Conservation (phyloP, 1,140 invertebrate species). For the Conopomorpha cramerella region DNA sequence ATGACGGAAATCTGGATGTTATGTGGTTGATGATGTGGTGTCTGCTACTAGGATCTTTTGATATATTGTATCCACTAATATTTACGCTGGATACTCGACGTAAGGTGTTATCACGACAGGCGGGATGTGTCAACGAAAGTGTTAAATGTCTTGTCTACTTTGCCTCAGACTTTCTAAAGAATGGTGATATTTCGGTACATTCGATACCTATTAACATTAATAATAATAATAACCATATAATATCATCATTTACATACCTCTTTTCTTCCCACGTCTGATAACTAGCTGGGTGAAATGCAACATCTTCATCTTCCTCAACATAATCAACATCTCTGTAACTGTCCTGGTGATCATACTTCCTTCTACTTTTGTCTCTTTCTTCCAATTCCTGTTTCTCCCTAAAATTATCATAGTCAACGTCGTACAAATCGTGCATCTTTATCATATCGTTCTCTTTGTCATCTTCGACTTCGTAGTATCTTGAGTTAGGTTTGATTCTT, state of each 20-base stretch:
- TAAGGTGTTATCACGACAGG: no score
- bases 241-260: conserved; percentile 43
- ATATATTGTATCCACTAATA: no score
- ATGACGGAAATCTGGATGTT: no score
- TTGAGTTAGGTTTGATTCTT: conserved; percentile 28
- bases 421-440: conserved; percentile 41
- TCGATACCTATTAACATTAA: no score
- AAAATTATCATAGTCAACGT: conserved; percentile 43
- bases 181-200: no score
- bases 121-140: no score
- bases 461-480: conserved; percentile 29
- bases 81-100: no score
- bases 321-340: conserved; percentile 34
- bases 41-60: no score
- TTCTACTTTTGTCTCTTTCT: conserved; percentile 24
- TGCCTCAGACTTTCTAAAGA: no score
- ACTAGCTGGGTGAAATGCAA: conserved; percentile 30
- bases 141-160: no score
- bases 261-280: conserved; percentile 16
- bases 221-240: no score
- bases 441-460: conserved; percentile 17
- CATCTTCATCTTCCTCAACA: conserved; percentile 42
- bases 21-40: no score
- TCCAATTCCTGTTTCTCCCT: conserved; percentile 33
- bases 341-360: conserved; percentile 21